Evolutionary conservation across 2,888 invertebrate genomes (phyloP).

Genomic region (Nomada ferruginata): DNA sequence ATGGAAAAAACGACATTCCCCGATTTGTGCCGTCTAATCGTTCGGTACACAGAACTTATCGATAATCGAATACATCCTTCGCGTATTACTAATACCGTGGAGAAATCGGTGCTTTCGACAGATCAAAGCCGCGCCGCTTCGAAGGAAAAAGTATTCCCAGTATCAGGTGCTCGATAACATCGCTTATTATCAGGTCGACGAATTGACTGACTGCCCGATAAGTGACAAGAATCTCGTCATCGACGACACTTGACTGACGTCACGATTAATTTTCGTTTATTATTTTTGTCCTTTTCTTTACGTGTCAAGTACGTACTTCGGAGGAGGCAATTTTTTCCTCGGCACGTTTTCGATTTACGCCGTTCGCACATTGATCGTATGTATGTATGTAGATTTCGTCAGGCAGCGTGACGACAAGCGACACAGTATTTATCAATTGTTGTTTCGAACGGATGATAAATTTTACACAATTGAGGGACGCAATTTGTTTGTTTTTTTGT

Average conservation of each 20-base stretch:
- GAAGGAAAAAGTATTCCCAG: conserved; percentile 40
- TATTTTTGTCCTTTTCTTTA: conserved; percentile 2
- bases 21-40: conserved; percentile 55
- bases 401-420: background rate
- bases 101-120: conserved; percentile 64
- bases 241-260: conserved; percentile 9
- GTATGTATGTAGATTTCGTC: background rate
- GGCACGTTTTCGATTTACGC: background rate
- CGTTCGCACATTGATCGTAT: background rate
- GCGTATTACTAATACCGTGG: conserved; percentile 41
- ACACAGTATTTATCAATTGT: too few relatives aligned
- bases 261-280: conserved; percentile 32
- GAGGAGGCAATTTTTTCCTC: background rate
- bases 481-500: too few relatives aligned
- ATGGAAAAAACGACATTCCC: conserved; percentile 45
- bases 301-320: background rate
- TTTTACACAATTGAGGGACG: too few relatives aligned
- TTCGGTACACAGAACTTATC: conserved; percentile 64
- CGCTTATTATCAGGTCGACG: conserved; percentile 53
- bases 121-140: conserved; percentile 67
- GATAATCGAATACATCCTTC: conserved; percentile 55
- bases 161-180: conserved; percentile 60
- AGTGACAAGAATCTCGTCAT: conserved; percentile 51
- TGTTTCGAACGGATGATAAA: too few relatives aligned
- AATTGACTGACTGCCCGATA: conserved; percentile 62